phyloP scores from a whole-genome alignment of 2,888 invertebrate genomes.

The Stenodema calcarata region DNA sequence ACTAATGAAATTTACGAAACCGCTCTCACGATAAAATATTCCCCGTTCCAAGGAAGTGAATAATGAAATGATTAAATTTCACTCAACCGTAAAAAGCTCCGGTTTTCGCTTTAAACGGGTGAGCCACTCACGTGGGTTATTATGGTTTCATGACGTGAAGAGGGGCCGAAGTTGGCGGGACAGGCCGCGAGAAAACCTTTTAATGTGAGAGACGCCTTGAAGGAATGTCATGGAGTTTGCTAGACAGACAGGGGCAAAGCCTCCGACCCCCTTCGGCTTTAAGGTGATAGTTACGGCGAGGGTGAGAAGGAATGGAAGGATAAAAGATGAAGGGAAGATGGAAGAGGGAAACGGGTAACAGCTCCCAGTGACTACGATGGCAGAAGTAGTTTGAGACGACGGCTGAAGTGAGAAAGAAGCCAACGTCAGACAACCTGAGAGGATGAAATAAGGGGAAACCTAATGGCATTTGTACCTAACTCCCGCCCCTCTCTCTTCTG shows the following conservation, averaged over 20 bases:
- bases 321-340: neutral
- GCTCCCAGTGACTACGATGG: neutral
- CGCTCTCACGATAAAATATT: slow-evolving; percentile 4
- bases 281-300: neutral
- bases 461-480: slow-evolving; percentile 30
- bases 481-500: neutral
- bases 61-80: slow-evolving; percentile 40
- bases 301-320: neutral
- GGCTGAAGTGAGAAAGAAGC: neutral
- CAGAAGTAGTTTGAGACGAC: neutral
- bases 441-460: slow-evolving; percentile 13
- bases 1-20: neutral
- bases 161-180: neutral
- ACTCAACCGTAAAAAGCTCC: slow-evolving; percentile 13
- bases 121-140: slow-evolving; percentile 4
- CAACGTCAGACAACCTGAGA: slow-evolving; percentile 7
- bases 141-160: neutral
- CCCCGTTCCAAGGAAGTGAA: slow-evolving; percentile 14
- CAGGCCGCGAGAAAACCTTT: neutral
- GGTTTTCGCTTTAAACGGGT: slow-evolving; percentile 10
- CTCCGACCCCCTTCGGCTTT: neutral
- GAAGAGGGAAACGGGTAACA: neutral
- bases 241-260: neutral
- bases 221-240: slow-evolving; percentile 35
- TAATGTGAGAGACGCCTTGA: slow-evolving; percentile 7